Evolutionary conservation across 2,888 invertebrate species (phyloP).

Genomic region (Neoaliturus tenellus): DNA sequence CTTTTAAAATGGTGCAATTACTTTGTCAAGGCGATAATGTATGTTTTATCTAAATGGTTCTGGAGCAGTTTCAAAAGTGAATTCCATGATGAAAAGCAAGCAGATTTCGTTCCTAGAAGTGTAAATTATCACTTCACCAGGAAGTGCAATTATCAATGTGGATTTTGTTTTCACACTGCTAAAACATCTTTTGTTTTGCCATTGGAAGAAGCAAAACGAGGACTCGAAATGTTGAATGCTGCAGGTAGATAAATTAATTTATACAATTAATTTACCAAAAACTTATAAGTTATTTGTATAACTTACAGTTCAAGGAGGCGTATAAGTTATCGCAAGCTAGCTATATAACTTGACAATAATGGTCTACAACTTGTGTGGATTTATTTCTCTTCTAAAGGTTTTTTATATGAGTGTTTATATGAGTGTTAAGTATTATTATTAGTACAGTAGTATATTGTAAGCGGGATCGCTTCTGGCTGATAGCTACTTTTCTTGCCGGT

Average conservation of each 20-base stretch:
- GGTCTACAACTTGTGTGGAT: too few relatives aligned
- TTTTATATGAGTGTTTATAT: too few relatives aligned
- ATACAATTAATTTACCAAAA: neutral
- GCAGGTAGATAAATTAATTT: constrained; percentile 69
- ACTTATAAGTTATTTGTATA: neutral
- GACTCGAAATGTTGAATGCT: constrained; percentile 71
- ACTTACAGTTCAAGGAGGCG: neutral
- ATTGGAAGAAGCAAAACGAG: constrained; percentile 73
- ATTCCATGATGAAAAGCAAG: neutral
- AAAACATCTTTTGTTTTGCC: constrained; percentile 74
- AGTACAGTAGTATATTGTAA: too few relatives aligned
- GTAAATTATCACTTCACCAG: constrained; percentile 76
- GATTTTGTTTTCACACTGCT: constrained; percentile 76
- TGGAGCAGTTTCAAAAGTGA: neutral
- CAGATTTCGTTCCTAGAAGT: constrained; percentile 67
- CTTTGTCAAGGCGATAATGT: neutral
- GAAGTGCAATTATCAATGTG: constrained; percentile 75
- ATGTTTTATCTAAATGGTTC: neutral
- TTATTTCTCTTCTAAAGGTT: too few relatives aligned
- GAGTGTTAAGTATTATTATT: too few relatives aligned
- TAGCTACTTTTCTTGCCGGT: too few relatives aligned
- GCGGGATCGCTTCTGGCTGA: too few relatives aligned
- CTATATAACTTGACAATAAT: too few relatives aligned
- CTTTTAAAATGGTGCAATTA: neutral
- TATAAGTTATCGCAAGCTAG: too few relatives aligned